Conservation (phyloP, 1,140 invertebrate species). For the Camponotus vicinus region DNA sequence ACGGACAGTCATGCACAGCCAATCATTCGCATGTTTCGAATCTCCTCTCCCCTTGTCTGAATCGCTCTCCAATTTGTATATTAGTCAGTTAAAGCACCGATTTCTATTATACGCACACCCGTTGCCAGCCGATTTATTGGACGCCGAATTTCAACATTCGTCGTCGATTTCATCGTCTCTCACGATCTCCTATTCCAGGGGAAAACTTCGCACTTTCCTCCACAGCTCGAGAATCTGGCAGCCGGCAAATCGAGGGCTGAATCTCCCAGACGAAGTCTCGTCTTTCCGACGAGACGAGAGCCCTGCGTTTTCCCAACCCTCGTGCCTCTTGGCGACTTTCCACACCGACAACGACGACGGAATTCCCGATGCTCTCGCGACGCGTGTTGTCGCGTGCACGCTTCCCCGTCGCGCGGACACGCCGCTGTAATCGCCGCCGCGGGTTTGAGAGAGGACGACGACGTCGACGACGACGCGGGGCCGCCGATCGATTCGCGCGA, state of each 20-base stretch:
- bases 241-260: conserved; percentile 23
- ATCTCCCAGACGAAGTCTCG: conserved; percentile 19
- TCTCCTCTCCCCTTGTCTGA: neutral
- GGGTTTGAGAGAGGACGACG: conserved; percentile 58
- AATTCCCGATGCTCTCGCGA: conserved; percentile 28
- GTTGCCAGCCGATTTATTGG: neutral
- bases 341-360: neutral
- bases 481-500: conserved; percentile 73
- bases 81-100: conserved; percentile 22
- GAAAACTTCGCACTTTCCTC: conserved; percentile 15
- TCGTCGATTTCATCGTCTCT: conserved; percentile 3
- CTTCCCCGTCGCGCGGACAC: conserved; percentile 67
- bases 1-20: neutral
- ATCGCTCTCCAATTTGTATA: neutral
- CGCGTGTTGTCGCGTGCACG: conserved; percentile 67
- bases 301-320: neutral
- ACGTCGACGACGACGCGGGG: conserved; percentile 53
- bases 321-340: neutral
- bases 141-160: neutral
- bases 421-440: conserved; percentile 41
- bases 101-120: conserved; percentile 22
- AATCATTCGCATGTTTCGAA: neutral
- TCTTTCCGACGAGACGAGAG: neutral
- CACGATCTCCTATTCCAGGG: neutral
- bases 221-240: neutral